Percentiles rank a stretch among this genome's conserved stretches.
phyloP scores from a whole-genome alignment of 2,113 vertebrate species.

The Terrapene triunguis region DNA sequence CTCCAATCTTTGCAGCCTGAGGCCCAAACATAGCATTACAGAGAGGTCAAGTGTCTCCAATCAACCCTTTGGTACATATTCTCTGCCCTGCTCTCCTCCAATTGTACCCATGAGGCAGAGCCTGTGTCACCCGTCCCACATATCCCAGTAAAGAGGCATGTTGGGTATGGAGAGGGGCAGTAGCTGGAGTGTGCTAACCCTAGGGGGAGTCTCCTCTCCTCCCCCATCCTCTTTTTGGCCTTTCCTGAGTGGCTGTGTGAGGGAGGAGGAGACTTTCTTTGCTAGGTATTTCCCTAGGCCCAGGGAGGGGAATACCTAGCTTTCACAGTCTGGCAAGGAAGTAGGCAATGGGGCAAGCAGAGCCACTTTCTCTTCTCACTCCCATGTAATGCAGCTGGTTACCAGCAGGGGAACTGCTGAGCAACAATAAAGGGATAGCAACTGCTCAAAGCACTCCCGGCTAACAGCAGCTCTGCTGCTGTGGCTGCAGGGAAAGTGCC shows the following conservation, averaged over 20 bases:
- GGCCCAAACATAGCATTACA: background rate
- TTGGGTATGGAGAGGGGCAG: background rate
- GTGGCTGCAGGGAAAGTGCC: background rate
- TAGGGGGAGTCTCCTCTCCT: background rate
- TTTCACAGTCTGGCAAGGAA: background rate
- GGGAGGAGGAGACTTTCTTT: background rate
- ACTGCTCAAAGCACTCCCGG: background rate
- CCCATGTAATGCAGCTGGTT: background rate
- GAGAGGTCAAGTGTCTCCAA: background rate
- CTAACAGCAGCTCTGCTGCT: background rate
- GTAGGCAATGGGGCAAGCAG: background rate
- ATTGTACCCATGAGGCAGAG: background rate
- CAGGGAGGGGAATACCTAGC: background rate
- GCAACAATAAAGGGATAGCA: background rate
- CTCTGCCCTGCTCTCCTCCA: background rate
- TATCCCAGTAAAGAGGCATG: background rate
- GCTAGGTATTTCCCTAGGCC: background rate
- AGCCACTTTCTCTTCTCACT: background rate
- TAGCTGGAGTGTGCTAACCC: accelerated
- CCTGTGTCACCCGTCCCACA: background rate
- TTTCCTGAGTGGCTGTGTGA: background rate
- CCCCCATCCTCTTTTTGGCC: background rate
- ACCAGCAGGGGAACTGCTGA: background rate
- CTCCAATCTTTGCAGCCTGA: background rate
- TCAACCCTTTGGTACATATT: background rate